phyloP scores from a whole-genome alignment of 2,113 vertebrate genomes.

The Hipposideros armiger region DNA sequence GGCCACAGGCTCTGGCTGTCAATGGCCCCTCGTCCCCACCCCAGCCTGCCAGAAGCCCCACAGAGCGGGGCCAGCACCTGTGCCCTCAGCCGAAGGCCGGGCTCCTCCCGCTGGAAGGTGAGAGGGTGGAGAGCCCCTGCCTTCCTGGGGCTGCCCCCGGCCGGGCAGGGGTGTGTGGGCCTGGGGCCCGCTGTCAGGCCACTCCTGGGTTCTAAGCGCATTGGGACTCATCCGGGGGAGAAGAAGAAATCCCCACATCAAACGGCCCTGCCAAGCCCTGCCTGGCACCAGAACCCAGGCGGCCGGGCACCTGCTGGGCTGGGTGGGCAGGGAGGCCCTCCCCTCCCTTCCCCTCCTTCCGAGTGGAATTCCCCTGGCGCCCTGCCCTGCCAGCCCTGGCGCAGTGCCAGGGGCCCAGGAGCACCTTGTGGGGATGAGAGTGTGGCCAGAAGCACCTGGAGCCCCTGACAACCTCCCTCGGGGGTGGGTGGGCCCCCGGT shows the following conservation, averaged over 20 bases:
- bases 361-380: background rate
- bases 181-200: background rate
- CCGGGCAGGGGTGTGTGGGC: background rate
- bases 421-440: background rate
- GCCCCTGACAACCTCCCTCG: background rate
- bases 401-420: background rate
- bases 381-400: background rate
- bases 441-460: background rate
- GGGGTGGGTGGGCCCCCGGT: background rate
- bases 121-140: background rate
- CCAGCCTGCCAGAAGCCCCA: background rate
- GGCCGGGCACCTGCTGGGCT: constrained; percentile 7
- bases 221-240: background rate
- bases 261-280: background rate
- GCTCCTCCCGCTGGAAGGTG: background rate
- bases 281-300: background rate
- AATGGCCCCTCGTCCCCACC: background rate
- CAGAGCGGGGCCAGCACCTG: accelerated
- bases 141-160: too few species aligned
- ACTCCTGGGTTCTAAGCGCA: background rate
- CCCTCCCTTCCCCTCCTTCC: too few species aligned
- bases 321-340: background rate
- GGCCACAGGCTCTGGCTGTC: background rate
- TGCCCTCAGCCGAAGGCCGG: background rate
- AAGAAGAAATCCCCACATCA: background rate